Evolutionary conservation across 2,113 vertebrate species (phyloP).

Genomic region (Psilopsiagon aymara): DNA sequence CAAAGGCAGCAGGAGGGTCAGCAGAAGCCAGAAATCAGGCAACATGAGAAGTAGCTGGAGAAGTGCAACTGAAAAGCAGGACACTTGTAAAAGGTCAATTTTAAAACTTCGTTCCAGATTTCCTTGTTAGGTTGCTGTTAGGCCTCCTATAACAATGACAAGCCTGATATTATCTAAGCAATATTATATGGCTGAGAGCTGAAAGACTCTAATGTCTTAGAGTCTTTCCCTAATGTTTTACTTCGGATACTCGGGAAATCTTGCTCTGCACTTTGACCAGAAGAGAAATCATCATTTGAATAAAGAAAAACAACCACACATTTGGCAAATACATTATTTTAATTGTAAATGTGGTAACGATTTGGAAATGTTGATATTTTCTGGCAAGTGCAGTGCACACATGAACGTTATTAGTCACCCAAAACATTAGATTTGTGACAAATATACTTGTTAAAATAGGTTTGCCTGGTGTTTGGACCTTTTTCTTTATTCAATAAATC

Average conservation of each 20-base stretch:
- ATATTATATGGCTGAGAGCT: neutral
- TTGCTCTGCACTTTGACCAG: neutral
- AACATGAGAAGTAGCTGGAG: conserved; percentile 1
- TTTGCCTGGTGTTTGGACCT: neutral
- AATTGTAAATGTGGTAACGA: conserved; percentile 50
- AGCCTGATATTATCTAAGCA: conserved; percentile 13
- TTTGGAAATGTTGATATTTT: conserved; percentile 52
- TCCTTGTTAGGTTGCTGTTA: neutral
- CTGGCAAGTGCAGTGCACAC: conserved; percentile 3
- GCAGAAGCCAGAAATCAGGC: neutral
- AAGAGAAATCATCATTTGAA: conserved; percentile 1
- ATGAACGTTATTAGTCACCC: conserved; percentile 48
- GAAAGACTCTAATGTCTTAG: neutral
- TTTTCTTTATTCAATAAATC: conserved; percentile 28
- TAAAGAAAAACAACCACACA: conserved; percentile 17
- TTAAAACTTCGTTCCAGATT: conserved; percentile 4
- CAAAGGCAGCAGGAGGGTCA: neutral
- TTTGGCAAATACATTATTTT: conserved; percentile 48
- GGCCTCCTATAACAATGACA: neutral
- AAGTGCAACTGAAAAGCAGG: neutral
- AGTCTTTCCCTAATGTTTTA: neutral
- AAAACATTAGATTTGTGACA: conserved; percentile 29
- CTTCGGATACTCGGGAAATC: conserved; percentile 31
- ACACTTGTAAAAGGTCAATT: neutral
- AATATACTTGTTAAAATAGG: conserved; percentile 48